A percentile compares a stretch with the other conserved stretches of the same genome.
Evolutionary conservation across 1,140 invertebrate species (phyloP).

Genomic region (Aradophagus sp.): DNA sequence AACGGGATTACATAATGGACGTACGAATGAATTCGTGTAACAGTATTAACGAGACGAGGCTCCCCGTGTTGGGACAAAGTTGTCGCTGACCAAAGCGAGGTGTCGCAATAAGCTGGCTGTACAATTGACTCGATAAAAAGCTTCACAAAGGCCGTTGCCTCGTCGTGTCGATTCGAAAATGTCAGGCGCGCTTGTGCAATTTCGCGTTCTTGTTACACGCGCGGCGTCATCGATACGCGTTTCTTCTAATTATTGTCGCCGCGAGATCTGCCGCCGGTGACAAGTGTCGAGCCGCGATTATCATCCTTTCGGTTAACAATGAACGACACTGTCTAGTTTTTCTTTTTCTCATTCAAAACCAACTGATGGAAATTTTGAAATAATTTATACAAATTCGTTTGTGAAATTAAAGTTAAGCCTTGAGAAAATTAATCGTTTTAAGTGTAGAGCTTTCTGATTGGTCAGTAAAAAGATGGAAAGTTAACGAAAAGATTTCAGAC

Average conservation of each 20-base stretch:
- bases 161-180: conserved; percentile 63
- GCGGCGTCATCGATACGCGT: conserved; percentile 27
- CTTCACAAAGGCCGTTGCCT: conserved; percentile 62
- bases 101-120: conserved; percentile 61
- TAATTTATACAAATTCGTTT: too few species aligned
- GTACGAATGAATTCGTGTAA: conserved; percentile 56
- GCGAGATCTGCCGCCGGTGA: conserved; percentile 23
- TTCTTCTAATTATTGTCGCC: conserved; percentile 49
- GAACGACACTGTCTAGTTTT: too few species aligned
- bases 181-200: conserved; percentile 65
- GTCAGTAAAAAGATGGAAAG: too few species aligned
- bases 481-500: too few species aligned
- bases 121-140: conserved; percentile 59
- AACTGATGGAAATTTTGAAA: too few species aligned
- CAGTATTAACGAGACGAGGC: conserved; percentile 54
- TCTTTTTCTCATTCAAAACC: too few species aligned
- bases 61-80: conserved; percentile 46
- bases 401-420: too few species aligned
- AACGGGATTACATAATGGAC: conserved; percentile 53
- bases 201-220: conserved; percentile 42
- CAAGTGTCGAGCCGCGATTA: conserved; percentile 33
- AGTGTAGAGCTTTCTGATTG: too few species aligned
- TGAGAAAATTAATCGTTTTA: too few species aligned
- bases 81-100: conserved; percentile 62
- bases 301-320: too few species aligned